phyloP scores from a whole-genome alignment of 2,113 vertebrate genomes.

The Melanocharis versteri region DNA sequence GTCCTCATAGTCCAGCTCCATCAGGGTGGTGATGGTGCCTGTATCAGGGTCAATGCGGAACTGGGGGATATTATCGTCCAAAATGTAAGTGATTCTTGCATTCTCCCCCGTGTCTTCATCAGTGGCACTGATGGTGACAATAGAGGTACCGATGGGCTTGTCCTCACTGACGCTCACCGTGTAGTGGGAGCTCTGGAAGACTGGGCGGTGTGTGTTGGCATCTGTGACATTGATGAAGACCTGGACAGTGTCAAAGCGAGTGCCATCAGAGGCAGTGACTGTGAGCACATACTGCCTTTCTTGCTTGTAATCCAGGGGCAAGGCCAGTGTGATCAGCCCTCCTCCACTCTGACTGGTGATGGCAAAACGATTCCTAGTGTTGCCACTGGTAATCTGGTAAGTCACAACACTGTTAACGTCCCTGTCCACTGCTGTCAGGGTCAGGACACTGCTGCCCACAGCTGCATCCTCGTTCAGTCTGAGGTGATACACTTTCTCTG shows the following conservation, averaged over 20 bases:
- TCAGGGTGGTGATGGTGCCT: conserved; percentile 88
- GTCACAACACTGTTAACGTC: conserved; percentile 95
- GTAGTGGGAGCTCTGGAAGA: conserved; percentile 93
- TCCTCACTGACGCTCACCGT: conserved; percentile 86
- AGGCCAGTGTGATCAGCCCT: conserved; percentile 88
- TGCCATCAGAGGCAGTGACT: conserved; percentile 90
- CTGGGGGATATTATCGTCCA: conserved; percentile 92
- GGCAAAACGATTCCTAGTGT: conserved; percentile 94
- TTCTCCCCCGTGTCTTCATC: conserved; percentile 97
- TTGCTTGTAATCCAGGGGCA: conserved; percentile 95
- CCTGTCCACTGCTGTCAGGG: conserved; percentile 85
- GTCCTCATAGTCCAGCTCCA: conserved; percentile 93
- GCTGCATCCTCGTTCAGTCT: conserved; percentile 92
- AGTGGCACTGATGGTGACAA: conserved; percentile 85
- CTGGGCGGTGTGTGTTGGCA: conserved; percentile 93
- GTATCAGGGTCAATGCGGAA: conserved; percentile 89
- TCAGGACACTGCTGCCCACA: conserved; percentile 91
- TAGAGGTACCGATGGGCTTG: conserved; percentile 84
- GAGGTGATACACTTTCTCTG: conserved; percentile 86
- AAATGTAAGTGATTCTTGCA: conserved; percentile 88
- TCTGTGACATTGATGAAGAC: conserved; percentile 95
- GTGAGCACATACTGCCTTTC: conserved; percentile 93
- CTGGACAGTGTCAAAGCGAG: conserved; percentile 85
- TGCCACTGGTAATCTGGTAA: conserved; percentile 95
- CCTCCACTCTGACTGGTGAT: conserved; percentile 96